A percentile compares a stretch with the other conserved stretches of the same genome.
These are phyloP conservation scores for Enteromius trimaculatus DNA, from an alignment of 2,797 vertebrate species.

Conservation along the genomic window DNA sequence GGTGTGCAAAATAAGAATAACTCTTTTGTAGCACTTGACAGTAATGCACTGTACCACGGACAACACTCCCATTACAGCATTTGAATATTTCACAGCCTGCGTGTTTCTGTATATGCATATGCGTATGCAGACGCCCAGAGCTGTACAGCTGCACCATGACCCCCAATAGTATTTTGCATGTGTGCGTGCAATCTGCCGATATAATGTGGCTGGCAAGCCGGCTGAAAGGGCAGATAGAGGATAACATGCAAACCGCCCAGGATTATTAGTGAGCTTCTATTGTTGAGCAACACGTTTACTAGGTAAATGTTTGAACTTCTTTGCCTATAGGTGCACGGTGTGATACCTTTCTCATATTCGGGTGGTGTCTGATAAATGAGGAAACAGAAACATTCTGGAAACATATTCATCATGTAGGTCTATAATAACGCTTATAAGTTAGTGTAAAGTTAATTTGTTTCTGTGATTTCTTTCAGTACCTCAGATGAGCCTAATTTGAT, in stretches of 20 bases:
- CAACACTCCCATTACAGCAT: constrained; percentile 36
- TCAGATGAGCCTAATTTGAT: not conserved
- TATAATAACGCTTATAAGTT: not conserved
- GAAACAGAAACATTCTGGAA: constrained; percentile 7
- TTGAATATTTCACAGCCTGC: constrained; percentile 56
- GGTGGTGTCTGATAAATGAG: constrained; percentile 37
- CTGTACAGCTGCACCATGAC: constrained; percentile 34
- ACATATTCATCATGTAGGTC: not conserved
- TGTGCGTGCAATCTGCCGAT: constrained; percentile 48
- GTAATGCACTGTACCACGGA: constrained; percentile 44
- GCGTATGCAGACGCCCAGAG: constrained; percentile 16
- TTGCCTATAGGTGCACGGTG: constrained; percentile 58
- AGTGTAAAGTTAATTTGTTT: constrained; percentile 1
- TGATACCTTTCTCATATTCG: constrained; percentile 7
- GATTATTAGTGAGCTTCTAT: constrained; percentile 28
- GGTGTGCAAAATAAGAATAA: constrained; percentile 40
- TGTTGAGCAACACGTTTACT: constrained; percentile 53
- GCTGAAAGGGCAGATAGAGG: constrained; percentile 59
- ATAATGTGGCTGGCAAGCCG: constrained; percentile 23
- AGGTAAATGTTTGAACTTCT: constrained; percentile 59
- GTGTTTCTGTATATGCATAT: constrained; percentile 24
- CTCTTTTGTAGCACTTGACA: constrained; percentile 53
- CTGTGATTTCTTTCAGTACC: not conserved
- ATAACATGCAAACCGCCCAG: constrained; percentile 66
- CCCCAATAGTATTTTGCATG: constrained; percentile 65